phyloP scores from a whole-genome alignment of 2,888 invertebrate genomes.

The Aromia moschata region DNA sequence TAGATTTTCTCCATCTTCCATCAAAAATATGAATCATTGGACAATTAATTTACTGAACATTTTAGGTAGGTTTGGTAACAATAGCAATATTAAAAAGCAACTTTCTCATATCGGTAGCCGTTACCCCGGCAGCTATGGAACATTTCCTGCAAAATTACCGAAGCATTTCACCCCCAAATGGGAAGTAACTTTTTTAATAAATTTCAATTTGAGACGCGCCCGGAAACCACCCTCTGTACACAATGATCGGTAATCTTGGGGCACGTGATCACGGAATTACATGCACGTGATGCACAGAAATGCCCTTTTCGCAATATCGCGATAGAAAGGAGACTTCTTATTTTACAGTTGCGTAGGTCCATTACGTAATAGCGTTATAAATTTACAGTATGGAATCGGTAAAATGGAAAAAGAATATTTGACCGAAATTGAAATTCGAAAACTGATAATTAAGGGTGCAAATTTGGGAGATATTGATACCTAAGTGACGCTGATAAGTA shows the following conservation, averaged over 20 bases:
- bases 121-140: constrained; percentile 16
- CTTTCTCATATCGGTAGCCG: constrained; percentile 3
- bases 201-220: constrained; percentile 45
- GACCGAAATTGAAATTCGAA: no score
- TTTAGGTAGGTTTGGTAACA: no score
- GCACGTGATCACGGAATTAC: constrained; percentile 48
- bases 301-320: constrained; percentile 43
- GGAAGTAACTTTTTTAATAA: constrained; percentile 48
- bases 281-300: constrained; percentile 41
- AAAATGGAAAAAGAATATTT: no score
- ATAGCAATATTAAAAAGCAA: constrained; percentile 21
- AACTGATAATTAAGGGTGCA: no score
- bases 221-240: constrained; percentile 31
- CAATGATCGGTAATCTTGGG: constrained; percentile 39
- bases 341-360: constrained; percentile 36
- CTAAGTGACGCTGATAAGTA: no score
- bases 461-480: no score
- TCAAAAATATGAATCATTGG: no score
- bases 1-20: no score
- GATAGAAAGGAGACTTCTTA: constrained; percentile 47
- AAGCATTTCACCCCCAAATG: constrained; percentile 34
- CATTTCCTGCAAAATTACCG: constrained; percentile 28
- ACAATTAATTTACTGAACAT: no score
- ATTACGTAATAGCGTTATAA: no score
- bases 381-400: no score